phyloP scores from a whole-genome alignment of 2,888 invertebrate genomes.

The Pantelozetes paolii region DNA sequence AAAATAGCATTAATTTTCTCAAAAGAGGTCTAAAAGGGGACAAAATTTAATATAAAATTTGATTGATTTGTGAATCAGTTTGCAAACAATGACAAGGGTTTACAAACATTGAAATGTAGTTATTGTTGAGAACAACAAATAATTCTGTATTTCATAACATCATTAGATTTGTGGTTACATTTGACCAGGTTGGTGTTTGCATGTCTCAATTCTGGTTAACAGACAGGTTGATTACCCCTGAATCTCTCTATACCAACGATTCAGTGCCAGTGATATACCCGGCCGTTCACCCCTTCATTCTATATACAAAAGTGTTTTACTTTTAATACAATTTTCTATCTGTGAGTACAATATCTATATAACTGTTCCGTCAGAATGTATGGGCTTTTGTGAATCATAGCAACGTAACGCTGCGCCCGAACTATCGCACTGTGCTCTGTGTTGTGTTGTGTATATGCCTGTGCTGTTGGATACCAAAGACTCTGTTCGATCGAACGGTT shows the following conservation, averaged over 20 bases:
- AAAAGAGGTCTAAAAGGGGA: too few relatives aligned
- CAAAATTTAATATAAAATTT: too few relatives aligned
- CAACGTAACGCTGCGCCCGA: background rate
- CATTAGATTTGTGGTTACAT: too few relatives aligned
- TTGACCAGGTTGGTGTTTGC: too few relatives aligned
- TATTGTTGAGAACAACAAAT: too few relatives aligned
- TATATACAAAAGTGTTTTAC: constrained; percentile 8
- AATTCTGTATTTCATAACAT: too few relatives aligned
- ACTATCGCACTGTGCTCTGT: background rate
- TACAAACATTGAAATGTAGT: too few relatives aligned
- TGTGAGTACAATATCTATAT: background rate
- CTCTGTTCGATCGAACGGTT: constrained; percentile 6
- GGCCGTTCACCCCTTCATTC: constrained; percentile 29
- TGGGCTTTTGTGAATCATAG: background rate
- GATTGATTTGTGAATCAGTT: too few relatives aligned
- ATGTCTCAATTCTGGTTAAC: too few relatives aligned
- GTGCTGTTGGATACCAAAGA: constrained; percentile 29
- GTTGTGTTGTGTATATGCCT: constrained; percentile 10
- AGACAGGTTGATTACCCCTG: too few relatives aligned
- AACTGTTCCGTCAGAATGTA: background rate
- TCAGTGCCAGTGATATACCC: background rate
- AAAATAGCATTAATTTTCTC: background rate
- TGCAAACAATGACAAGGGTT: too few relatives aligned
- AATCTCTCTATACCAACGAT: too few relatives aligned
- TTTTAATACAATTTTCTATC: constrained; percentile 16